A percentile compares a stretch with the other conserved stretches of the same genome.
phyloP scores from a whole-genome alignment of 1,140 invertebrate species.

The Pseudoatta argentina region DNA sequence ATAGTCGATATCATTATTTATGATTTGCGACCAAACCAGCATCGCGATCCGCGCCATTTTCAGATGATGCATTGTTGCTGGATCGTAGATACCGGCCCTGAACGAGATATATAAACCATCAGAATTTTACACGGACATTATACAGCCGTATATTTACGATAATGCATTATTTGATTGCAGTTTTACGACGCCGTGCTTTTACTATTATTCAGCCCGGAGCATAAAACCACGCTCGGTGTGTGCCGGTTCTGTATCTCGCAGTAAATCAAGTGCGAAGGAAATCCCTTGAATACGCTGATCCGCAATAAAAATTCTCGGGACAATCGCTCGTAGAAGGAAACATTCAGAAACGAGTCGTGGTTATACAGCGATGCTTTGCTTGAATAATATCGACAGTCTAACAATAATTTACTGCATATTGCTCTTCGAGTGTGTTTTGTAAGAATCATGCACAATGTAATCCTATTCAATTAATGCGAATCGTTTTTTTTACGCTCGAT shows the following conservation, averaged over 20 bases:
- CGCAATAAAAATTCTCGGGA: constrained; percentile 67
- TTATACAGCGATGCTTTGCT: constrained; percentile 4
- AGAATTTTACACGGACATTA: constrained; percentile 70
- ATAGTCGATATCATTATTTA: constrained; percentile 51
- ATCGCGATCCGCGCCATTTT: constrained; percentile 41
- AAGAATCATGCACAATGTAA: constrained; percentile 31
- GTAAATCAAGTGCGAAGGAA: constrained; percentile 73
- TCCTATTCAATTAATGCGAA: constrained; percentile 35
- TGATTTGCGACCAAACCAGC: constrained; percentile 36
- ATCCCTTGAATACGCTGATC: constrained; percentile 75
- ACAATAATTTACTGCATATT: constrained; percentile 57
- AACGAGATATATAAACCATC: constrained; percentile 68
- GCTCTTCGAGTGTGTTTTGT: constrained; percentile 31
- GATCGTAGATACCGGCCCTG: constrained; percentile 35
- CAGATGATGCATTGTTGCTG: constrained; percentile 63
- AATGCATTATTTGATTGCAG: constrained; percentile 79
- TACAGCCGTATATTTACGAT: constrained; percentile 76
- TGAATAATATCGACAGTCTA: constrained; percentile 64
- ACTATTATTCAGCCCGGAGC: constrained; percentile 73
- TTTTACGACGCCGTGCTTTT: constrained; percentile 78
- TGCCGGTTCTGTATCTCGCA: constrained; percentile 52
- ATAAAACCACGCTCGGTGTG: constrained; percentile 53
- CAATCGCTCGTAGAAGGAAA: constrained; percentile 40
- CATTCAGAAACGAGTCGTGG: constrained; percentile 36
- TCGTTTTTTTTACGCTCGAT: constrained; percentile 10